phyloP scores from a whole-genome alignment of 2,888 invertebrate species.

The Drosophila monieri region DNA sequence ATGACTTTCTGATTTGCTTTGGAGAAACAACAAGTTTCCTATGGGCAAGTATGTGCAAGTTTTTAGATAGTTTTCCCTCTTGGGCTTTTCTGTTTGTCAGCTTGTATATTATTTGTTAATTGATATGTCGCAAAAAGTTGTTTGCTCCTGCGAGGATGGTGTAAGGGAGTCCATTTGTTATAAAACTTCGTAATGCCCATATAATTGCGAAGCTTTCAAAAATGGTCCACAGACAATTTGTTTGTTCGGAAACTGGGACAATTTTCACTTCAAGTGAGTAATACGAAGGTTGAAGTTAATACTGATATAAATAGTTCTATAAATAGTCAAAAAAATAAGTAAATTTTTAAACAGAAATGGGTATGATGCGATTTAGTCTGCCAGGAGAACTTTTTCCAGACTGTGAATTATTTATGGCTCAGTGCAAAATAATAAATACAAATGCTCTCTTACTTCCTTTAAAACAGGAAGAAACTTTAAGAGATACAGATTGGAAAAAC shows the following conservation, averaged over 20 bases:
- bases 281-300: no score
- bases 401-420: background rate
- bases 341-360: no score
- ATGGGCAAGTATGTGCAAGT: slow-evolving; percentile 50
- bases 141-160: slow-evolving; percentile 18
- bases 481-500: background rate
- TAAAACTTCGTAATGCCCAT: slow-evolving; percentile 52
- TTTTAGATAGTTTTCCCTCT: slow-evolving; percentile 48
- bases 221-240: slow-evolving; percentile 16
- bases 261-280: background rate
- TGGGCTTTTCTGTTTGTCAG: slow-evolving; percentile 60
- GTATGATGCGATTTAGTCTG: no score
- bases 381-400: background rate
- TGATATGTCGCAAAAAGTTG: slow-evolving; percentile 71
- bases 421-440: background rate
- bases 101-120: slow-evolving; percentile 78
- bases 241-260: background rate
- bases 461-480: background rate
- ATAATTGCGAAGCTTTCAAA: slow-evolving; percentile 54
- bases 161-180: slow-evolving; percentile 33
- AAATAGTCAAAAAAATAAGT: no score
- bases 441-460: background rate
- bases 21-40: slow-evolving; percentile 63
- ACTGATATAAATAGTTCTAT: no score
- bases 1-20: slow-evolving; percentile 78